Evolutionary conservation across 1,140 invertebrate species (phyloP).

Genomic region (Maconellicoccus hirsutus): DNA sequence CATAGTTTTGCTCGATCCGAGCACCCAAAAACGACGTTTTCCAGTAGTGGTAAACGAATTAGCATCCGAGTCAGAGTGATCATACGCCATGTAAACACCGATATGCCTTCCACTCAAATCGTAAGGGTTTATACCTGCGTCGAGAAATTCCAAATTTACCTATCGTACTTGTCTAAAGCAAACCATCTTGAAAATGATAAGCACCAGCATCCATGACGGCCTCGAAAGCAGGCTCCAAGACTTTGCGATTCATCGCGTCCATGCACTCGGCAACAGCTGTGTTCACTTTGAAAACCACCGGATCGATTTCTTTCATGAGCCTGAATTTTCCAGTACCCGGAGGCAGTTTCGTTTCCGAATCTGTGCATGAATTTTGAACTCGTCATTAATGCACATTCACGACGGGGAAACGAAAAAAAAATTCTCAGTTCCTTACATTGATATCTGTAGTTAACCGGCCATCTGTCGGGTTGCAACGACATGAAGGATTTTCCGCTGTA

Average conservation of each 20-base stretch:
- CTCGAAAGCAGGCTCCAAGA: slow-evolving; percentile 28
- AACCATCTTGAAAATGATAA: too few relatives aligned
- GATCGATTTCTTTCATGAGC: slow-evolving; percentile 27
- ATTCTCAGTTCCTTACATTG: slow-evolving; percentile 36
- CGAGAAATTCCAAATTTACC: too few relatives aligned
- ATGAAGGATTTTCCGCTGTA: slow-evolving; percentile 46
- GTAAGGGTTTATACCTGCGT: slow-evolving; percentile 40
- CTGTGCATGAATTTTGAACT: slow-evolving; percentile 24
- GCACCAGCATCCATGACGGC: slow-evolving; percentile 30
- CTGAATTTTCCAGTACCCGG: slow-evolving; percentile 26
- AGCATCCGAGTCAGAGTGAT: slow-evolving; percentile 28
- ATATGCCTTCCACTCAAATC: slow-evolving; percentile 41
- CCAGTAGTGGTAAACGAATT: slow-evolving; percentile 27
- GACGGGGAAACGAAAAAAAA: too few relatives aligned
- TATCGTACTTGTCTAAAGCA: too few relatives aligned
- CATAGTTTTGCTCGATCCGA: slow-evolving; percentile 52
- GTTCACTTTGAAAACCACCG: slow-evolving; percentile 27
- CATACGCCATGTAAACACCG: slow-evolving; percentile 43
- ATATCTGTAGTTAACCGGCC: slow-evolving; percentile 32
- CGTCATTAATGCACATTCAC: too few relatives aligned
- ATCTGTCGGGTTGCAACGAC: slow-evolving; percentile 43
- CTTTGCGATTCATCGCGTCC: slow-evolving; percentile 24
- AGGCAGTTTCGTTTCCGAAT: slow-evolving; percentile 27
- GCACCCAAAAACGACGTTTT: slow-evolving; percentile 37
- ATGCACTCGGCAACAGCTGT: slow-evolving; percentile 25